These are phyloP conservation scores for Palloptera scutellata DNA, from an alignment of 2,888 invertebrate species.

Conservation along the genomic window DNA sequence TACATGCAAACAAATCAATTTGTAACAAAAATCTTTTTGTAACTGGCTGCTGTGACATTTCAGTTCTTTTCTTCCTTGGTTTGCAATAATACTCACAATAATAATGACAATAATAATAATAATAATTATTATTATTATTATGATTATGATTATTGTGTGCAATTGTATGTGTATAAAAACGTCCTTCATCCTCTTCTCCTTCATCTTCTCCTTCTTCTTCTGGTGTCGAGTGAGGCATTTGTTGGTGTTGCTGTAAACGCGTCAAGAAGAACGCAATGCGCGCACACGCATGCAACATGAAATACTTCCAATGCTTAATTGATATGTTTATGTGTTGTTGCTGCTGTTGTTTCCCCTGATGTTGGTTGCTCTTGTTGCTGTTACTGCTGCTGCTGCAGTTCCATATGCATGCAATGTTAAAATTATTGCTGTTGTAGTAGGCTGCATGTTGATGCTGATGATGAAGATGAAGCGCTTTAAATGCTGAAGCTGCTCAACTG, in stretches of 20 bases:
- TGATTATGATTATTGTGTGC: conserved; percentile 15
- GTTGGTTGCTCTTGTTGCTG: background rate
- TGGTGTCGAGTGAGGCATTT: background rate
- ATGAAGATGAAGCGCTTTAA: too few species aligned
- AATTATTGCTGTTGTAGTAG: conserved; percentile 4
- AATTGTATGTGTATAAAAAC: conserved; percentile 16
- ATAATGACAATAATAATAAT: conserved; percentile 32
- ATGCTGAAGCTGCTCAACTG: conserved; percentile 13
- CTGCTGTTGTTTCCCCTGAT: background rate
- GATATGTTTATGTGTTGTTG: conserved; percentile 33
- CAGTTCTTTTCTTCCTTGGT: too few species aligned
- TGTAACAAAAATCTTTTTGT: conserved; percentile 19
- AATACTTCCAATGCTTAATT: conserved; percentile 18
- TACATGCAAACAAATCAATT: conserved; percentile 41
- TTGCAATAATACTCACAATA: conserved; percentile 27
- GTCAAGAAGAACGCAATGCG: background rate
- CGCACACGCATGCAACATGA: conserved; percentile 6
- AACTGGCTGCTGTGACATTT: conserved; percentile 11
- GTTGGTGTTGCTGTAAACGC: background rate
- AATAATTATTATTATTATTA: conserved; percentile 16
- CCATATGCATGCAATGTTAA: conserved; percentile 1
- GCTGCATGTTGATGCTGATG: too few species aligned
- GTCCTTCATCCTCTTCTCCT: background rate
- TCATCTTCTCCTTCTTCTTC: conserved; percentile 2
- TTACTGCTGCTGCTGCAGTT: background rate